Conservation (phyloP, 2,888 invertebrate species). For the Stegana nigrithorax region DNA sequence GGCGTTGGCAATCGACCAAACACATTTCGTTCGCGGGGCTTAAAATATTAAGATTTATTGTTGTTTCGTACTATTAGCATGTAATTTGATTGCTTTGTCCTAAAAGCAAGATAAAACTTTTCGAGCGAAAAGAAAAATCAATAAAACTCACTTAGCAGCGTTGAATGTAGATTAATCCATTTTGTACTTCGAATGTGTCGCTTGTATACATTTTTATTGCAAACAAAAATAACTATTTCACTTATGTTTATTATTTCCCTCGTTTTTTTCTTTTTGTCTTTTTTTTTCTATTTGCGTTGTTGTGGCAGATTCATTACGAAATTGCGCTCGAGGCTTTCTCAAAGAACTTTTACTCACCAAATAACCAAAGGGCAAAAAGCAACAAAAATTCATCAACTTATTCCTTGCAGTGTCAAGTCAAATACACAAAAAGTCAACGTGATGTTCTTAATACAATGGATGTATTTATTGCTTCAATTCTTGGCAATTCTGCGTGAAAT, state of each 20-base stretch:
- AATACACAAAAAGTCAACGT: constrained; percentile 55
- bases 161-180: no score
- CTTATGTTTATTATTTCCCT: no score
- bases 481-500: no score
- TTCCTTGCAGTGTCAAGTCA: no score
- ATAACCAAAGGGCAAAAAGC: constrained; percentile 37
- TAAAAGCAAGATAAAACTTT: no score
- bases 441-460: constrained; percentile 39
- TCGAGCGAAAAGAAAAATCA: background rate
- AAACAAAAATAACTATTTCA: no score
- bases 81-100: no score
- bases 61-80: background rate
- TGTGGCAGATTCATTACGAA: background rate
- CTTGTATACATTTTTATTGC: no score
- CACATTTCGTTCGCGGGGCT: constrained; percentile 59
- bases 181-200: no score
- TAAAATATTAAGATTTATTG: constrained; percentile 55
- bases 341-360: constrained; percentile 59
- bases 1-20: constrained; percentile 47
- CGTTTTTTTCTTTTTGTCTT: background rate
- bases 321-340: no score
- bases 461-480: constrained; percentile 50
- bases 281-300: background rate
- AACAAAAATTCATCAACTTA: constrained; percentile 53
- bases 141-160: background rate